Evolutionary conservation across 2,797 vertebrate species (phyloP).

Genomic region (Onychomys leucogaster): DNA sequence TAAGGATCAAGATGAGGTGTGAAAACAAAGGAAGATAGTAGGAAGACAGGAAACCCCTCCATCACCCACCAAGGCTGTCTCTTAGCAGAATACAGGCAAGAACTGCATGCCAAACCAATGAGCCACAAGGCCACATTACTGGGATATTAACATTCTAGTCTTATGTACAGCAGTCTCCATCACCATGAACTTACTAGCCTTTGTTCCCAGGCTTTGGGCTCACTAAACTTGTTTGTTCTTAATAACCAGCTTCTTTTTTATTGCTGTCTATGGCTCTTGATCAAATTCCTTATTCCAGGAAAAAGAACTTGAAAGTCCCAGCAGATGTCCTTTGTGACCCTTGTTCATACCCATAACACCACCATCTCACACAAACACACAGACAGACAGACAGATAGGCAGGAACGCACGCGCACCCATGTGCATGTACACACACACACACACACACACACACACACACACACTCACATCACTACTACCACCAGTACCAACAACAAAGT

Average conservation of each 20-base stretch:
- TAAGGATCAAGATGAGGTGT: background rate
- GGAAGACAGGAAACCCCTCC: background rate
- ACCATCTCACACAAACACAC: background rate
- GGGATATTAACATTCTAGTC: background rate
- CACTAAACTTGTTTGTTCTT: background rate
- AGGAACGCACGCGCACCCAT: background rate
- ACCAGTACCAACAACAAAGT: background rate
- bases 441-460: background rate
- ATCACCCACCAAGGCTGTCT: background rate
- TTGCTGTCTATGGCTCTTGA: background rate
- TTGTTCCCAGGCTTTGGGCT: background rate
- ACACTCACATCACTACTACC: background rate
- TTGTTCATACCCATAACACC: background rate
- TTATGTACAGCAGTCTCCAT: background rate
- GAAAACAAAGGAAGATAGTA: background rate
- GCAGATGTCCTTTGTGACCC: background rate
- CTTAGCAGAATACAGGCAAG: background rate
- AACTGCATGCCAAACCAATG: background rate
- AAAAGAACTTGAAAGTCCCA: background rate
- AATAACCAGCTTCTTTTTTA: background rate
- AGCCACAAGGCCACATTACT: background rate
- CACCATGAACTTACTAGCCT: background rate
- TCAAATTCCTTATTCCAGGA: background rate
- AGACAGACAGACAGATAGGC: background rate
- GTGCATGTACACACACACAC: background rate